Percentiles rank a stretch among this genome's conserved stretches.
phyloP scores from a whole-genome alignment of 2,113 vertebrate species.

The Sinocyclocheilus maitianheensis region DNA sequence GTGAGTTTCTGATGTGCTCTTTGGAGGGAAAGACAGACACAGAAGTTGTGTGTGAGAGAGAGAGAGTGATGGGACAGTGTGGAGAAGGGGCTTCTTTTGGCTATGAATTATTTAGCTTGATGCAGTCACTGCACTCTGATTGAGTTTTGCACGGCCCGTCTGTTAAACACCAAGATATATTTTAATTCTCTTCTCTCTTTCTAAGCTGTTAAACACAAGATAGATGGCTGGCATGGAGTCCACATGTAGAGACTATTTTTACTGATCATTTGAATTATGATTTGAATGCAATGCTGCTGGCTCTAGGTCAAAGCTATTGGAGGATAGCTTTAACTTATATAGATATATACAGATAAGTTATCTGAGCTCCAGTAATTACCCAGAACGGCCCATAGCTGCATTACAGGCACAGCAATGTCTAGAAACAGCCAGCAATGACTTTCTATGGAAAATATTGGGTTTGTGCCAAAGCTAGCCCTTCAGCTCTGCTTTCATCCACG shows the following conservation, averaged over 20 bases:
- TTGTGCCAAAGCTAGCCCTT: neutral
- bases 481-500: neutral
- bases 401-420: neutral
- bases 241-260: slow-evolving; percentile 10
- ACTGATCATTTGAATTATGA: slow-evolving; percentile 18
- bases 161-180: slow-evolving; percentile 20
- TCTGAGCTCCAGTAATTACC: neutral
- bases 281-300: slow-evolving; percentile 27
- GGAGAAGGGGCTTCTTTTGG: slow-evolving; percentile 11
- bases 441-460: neutral
- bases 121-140: slow-evolving; percentile 25
- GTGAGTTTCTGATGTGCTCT: neutral
- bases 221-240: slow-evolving; percentile 24
- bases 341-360: neutral
- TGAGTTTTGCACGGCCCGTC: neutral
- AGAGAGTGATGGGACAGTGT: neutral
- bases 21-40: neutral
- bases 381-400: neutral
- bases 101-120: slow-evolving; percentile 36
- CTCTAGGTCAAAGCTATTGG: slow-evolving; percentile 22
- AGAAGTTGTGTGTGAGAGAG: neutral
- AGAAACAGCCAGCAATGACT: neutral
- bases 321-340: neutral
- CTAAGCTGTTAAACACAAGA: slow-evolving; percentile 28
- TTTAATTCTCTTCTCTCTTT: neutral